phyloP scores from a whole-genome alignment of 1,140 invertebrate species.

The Tenebrio molitor region DNA sequence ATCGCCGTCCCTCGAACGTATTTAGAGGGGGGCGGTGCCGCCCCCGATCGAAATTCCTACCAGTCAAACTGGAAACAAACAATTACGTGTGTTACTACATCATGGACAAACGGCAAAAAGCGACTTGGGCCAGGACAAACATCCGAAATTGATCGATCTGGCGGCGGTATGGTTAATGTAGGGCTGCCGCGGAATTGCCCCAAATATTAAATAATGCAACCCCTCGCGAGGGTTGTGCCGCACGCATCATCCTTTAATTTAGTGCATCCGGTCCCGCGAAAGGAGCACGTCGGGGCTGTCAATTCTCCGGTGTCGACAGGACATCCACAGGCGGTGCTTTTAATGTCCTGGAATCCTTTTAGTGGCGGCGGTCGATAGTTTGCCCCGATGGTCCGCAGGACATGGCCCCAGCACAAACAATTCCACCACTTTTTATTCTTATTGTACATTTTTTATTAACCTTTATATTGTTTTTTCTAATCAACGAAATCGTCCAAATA shows the following conservation, averaged over 20 bases:
- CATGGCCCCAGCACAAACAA: too few relatives aligned
- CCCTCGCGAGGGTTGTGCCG: constrained; percentile 2
- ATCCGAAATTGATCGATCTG: constrained; percentile 14
- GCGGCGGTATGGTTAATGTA: constrained; percentile 13
- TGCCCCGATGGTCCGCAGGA: too few relatives aligned
- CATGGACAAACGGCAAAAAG: too few relatives aligned
- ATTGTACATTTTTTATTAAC: too few relatives aligned
- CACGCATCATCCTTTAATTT: constrained; percentile 34
- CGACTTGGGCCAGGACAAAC: too few relatives aligned
- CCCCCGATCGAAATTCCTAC: too few relatives aligned
- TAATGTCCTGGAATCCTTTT: constrained; percentile 30
- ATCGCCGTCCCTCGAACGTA: background rate
- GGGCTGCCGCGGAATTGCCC: background rate
- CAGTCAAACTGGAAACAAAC: too few relatives aligned
- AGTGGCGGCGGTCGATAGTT: constrained; percentile 19
- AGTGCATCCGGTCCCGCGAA: constrained; percentile 16
- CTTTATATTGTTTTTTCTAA: too few relatives aligned
- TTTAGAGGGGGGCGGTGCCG: too few relatives aligned
- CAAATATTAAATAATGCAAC: constrained; percentile 30
- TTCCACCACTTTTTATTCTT: too few relatives aligned
- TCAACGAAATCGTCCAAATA: too few relatives aligned
- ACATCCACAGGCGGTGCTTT: constrained; percentile 18
- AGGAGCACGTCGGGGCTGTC: constrained; percentile 17
- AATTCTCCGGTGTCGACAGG: constrained; percentile 23
- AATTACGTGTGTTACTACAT: too few relatives aligned